These are phyloP conservation scores for Ceratina japonica DNA, from an alignment of 1,140 invertebrate species.

Conservation along the genomic window DNA sequence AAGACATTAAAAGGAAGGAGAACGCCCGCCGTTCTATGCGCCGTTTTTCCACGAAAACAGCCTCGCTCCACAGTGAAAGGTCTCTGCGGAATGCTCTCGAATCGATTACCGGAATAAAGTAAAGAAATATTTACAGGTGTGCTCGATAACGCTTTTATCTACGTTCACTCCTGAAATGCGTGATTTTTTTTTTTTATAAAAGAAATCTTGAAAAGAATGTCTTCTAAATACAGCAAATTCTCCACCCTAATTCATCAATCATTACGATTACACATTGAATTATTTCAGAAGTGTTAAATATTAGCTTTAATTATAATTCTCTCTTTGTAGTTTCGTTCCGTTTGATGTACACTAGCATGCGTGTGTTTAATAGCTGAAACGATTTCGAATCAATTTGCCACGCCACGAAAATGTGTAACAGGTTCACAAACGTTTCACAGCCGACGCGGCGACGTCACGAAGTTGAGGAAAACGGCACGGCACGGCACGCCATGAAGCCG, in stretches of 20 bases:
- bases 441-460: background rate
- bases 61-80: background rate
- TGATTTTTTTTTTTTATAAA: too few relatives aligned
- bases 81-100: conserved; percentile 9
- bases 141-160: background rate
- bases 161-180: too few relatives aligned
- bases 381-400: background rate
- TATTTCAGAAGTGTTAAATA: too few relatives aligned
- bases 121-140: conserved; percentile 15
- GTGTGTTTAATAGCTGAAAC: background rate
- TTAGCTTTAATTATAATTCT: too few relatives aligned
- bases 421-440: background rate
- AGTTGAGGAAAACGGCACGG: background rate
- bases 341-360: background rate
- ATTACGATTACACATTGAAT: too few relatives aligned
- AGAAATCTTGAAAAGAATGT: too few relatives aligned
- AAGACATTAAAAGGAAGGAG: conserved; percentile 26
- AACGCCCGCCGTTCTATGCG: too few relatives aligned
- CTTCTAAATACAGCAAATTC: background rate
- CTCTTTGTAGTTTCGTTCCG: too few relatives aligned
- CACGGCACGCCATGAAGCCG: too few relatives aligned
- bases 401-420: conserved; percentile 2
- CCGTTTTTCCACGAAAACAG: conserved; percentile 1
- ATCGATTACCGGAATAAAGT: conserved; percentile 25
- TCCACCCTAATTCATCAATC: too few relatives aligned